A percentile compares a stretch with the other conserved stretches of the same genome.
phyloP scores from a whole-genome alignment of 2,113 vertebrate genomes.

The Eclectus roratus region DNA sequence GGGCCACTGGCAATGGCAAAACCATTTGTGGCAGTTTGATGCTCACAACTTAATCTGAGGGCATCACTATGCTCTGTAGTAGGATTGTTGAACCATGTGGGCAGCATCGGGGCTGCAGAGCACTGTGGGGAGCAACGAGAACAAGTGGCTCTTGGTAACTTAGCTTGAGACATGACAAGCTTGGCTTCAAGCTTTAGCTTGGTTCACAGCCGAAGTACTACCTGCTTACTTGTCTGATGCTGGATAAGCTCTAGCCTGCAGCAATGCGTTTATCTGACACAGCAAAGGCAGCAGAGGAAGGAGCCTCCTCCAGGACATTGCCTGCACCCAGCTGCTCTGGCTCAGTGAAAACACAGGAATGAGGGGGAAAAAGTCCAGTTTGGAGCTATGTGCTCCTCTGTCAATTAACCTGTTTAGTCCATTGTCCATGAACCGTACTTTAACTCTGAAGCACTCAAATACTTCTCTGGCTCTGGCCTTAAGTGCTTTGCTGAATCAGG shows the following conservation, averaged over 20 bases:
- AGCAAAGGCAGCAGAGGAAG: neutral
- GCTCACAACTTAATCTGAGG: rapidly evolving
- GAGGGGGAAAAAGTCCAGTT: rapidly evolving
- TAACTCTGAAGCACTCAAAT: neutral
- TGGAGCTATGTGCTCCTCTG: neutral
- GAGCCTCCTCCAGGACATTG: neutral
- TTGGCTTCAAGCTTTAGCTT: neutral
- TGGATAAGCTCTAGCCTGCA: neutral
- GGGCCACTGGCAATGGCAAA: neutral
- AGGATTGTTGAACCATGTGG: neutral
- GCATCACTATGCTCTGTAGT: rapidly evolving
- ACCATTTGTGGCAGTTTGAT: rapidly evolving
- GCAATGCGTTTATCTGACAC: rapidly evolving
- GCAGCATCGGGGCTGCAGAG: rapidly evolving
- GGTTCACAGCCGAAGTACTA: neutral
- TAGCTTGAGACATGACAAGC: rapidly evolving
- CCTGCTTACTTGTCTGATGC: neutral
- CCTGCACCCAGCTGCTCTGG: rapidly evolving
- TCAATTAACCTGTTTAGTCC: neutral
- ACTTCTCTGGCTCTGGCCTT: neutral
- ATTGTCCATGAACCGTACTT: neutral
- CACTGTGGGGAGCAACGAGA: rapidly evolving
- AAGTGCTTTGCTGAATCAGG: constrained; percentile 12
- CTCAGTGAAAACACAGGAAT: neutral
- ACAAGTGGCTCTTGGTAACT: rapidly evolving